Conservation (phyloP, 2,888 invertebrate species). For the Lagria hirta region DNA sequence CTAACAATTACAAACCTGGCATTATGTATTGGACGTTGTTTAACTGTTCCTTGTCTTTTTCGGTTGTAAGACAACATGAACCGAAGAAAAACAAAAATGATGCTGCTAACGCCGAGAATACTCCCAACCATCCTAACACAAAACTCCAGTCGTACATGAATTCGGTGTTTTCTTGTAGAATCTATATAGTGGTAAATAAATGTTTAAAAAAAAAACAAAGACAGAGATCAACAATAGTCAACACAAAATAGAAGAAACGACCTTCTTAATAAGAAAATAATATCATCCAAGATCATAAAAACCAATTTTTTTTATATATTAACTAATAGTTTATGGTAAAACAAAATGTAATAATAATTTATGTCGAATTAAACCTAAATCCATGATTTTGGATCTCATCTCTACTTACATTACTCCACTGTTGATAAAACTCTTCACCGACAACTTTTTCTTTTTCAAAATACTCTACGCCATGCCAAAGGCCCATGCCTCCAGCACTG, state of each 20-base stretch:
- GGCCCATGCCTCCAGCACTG: slow-evolving; percentile 91
- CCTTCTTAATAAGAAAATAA: not conserved
- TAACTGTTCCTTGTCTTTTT: slow-evolving; percentile 72
- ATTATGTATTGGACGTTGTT: slow-evolving; percentile 86
- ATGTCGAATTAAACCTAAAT: no score
- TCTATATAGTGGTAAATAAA: slow-evolving; percentile 53
- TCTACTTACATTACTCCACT: slow-evolving; percentile 82
- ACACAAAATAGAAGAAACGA: no score
- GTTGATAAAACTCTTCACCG: slow-evolving; percentile 88
- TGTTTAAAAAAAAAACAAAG: slow-evolving; percentile 4
- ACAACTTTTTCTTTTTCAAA: slow-evolving; percentile 93
- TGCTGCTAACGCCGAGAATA: slow-evolving; percentile 72
- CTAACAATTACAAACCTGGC: slow-evolving; percentile 65
- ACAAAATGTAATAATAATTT: no score
- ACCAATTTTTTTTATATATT: slow-evolving; percentile 1
- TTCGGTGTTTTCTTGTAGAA: slow-evolving; percentile 71
- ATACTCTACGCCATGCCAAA: slow-evolving; percentile 96
- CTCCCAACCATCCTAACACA: slow-evolving; percentile 81
- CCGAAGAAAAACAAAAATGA: slow-evolving; percentile 79
- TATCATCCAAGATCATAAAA: not conserved
- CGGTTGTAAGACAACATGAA: slow-evolving; percentile 75
- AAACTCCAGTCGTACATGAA: slow-evolving; percentile 85
- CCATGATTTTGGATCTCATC: no score
- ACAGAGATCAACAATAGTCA: no score
- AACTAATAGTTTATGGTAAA: no score